Percentiles rank a stretch among this genome's conserved stretches.
Evolutionary conservation across 2,888 invertebrate genomes (phyloP).

Genomic region (Agrenia bidenticulata): DNA sequence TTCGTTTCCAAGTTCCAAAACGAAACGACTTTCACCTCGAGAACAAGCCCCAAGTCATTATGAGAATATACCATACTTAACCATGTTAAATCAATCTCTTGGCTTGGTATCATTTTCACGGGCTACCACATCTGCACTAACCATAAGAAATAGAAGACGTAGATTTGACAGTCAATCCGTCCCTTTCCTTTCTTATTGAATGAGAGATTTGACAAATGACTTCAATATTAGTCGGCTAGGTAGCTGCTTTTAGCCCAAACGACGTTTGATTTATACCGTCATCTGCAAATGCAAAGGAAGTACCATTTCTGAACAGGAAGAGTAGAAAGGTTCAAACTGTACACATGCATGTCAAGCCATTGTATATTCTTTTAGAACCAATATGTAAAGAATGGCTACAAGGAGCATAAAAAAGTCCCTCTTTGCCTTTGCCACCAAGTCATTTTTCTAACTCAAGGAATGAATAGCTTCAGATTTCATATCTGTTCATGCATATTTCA

Average conservation of each 20-base stretch:
- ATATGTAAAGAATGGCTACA: constrained; percentile 3
- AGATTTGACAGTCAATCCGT: constrained; percentile 29
- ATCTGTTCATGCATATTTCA: not conserved
- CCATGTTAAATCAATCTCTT: too few species aligned
- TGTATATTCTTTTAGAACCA: not conserved
- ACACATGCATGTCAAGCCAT: constrained; percentile 8
- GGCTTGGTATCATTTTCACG: too few species aligned
- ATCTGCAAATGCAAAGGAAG: constrained; percentile 3
- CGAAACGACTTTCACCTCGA: too few species aligned
- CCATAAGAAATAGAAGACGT: too few species aligned
- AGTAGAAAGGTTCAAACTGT: constrained; percentile 9
- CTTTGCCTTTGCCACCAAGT: constrained; percentile 6
- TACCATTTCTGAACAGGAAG: constrained; percentile 9
- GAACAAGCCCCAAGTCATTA: too few species aligned
- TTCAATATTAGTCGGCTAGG: constrained; percentile 28
- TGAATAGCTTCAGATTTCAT: not conserved
- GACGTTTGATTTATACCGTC: constrained; percentile 28
- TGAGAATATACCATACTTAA: too few species aligned
- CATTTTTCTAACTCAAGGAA: not conserved
- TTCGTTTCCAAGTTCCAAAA: too few species aligned
- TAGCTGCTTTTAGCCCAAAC: constrained; percentile 17
- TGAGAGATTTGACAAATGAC: constrained; percentile 34
- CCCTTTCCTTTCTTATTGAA: constrained; percentile 19
- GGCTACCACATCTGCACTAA: too few species aligned
- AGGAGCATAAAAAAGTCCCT: constrained; percentile 22